Conservation (phyloP, 2,113 vertebrate genomes). For the Elephantulus edwardii region DNA sequence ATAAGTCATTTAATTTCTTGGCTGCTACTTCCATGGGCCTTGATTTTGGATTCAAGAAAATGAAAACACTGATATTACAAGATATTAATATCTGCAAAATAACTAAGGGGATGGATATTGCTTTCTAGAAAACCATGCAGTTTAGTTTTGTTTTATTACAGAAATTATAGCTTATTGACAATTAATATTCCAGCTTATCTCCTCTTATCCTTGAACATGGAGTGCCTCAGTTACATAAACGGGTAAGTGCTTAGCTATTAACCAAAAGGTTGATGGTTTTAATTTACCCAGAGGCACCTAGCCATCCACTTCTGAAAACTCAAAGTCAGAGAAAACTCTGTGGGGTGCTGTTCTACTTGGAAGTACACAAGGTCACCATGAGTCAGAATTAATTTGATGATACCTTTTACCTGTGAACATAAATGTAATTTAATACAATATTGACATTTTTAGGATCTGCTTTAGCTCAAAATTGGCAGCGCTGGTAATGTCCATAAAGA, state of each 20-base stretch:
- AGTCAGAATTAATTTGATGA: not conserved
- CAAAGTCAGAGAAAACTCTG: not conserved
- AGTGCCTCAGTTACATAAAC: not conserved
- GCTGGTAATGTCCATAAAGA: no score
- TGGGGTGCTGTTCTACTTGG: not conserved
- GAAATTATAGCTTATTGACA: not conserved
- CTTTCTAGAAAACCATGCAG: conserved; percentile 22
- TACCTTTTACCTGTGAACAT: not conserved
- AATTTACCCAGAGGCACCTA: not conserved
- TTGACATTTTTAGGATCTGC: not conserved
- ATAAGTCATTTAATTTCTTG: no score
- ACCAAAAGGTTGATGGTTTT: not conserved
- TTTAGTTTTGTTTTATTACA: not conserved
- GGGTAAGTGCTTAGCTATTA: not conserved
- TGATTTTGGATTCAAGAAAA: no score
- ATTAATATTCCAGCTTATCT: not conserved
- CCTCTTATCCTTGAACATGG: not conserved
- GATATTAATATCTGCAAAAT: not conserved
- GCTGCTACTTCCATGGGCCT: no score
- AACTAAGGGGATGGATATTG: not conserved
- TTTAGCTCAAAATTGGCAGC: no score
- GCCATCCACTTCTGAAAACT: not conserved
- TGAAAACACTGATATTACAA: no score
- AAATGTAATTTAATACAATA: conserved; percentile 1
- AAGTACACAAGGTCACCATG: not conserved